Evolutionary conservation across 2,888 invertebrate species (phyloP), one percentile per base, ranked within the genome.

Genomic region (Ypsolopha sequella): DNA sequence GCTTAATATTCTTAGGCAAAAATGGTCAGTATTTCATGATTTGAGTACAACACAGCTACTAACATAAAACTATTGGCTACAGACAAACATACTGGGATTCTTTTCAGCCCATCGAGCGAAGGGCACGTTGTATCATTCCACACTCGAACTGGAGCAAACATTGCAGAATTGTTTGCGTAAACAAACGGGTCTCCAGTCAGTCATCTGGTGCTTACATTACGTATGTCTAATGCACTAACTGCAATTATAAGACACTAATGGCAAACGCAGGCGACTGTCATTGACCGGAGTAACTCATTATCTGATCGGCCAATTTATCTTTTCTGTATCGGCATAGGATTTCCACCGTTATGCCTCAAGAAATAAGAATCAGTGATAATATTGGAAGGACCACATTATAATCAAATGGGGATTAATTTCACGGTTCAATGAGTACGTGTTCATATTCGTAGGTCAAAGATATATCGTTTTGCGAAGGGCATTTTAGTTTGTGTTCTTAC

Each of bases 161-260:
- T 35, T 35, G 46, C 7, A 24, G 34, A 46, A n/a, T 11, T 46
- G 36, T 46, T 46, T 46, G 8, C 46, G 10, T 34, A 36, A 46
- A 46, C 46, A 35, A 36, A 35, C 11, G 35, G 34, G 6, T 34
- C 46, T 35, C 11, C 36, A 43, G 14, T 24, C 8, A 43, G 43
- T 43, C 43, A 43, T 43, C 43, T 47, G 47, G 36, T 47, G 47
- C 47, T 36, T 36, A 36, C 47, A 47, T 47, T 47, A 36, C 49
- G 41, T 34, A 46, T 35, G 10, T 41, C 34, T 33, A 41, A 34
- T 41, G 41, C 39, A 39, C 49, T 41, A 41, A 44, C 43, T 41
- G 50, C 43, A 50, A 50, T 36, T 50, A 50, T 43, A 43, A 8
- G 34, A 35, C 50, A 36, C 34, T 41, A 49, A 49, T 49, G 7